Evolutionary conservation across 2,888 invertebrate species (phyloP).

Genomic region (Sminthurinus aureus): DNA sequence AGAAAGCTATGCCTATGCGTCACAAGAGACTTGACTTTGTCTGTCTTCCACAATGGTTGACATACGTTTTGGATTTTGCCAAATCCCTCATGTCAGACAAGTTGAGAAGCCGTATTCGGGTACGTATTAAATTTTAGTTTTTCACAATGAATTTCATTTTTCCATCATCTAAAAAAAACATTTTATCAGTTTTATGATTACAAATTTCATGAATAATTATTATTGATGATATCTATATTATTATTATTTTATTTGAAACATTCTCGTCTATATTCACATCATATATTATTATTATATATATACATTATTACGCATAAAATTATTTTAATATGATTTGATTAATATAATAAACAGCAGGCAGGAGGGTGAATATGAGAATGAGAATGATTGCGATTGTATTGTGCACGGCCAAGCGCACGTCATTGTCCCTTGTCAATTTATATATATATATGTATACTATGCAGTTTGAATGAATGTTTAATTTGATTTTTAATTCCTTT

Average conservation of each 20-base stretch:
- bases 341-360: background rate
- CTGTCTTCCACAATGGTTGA: slow-evolving; percentile 76
- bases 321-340: background rate
- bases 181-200: no score
- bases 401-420: background rate
- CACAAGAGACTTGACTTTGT: slow-evolving; percentile 79
- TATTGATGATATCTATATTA: no score
- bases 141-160: no score
- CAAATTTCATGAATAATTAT: no score
- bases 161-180: no score
- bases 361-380: background rate
- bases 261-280: no score
- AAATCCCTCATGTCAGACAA: slow-evolving; percentile 75
- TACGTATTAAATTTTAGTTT: slow-evolving; percentile 64
- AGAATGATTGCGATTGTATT: slow-evolving; percentile 28
- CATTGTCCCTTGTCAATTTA: no score
- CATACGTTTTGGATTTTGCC: slow-evolving; percentile 78
- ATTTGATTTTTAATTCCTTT: background rate
- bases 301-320: background rate
- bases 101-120: slow-evolving; percentile 73
- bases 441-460: no score
- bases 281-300: background rate
- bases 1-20: slow-evolving; percentile 81
- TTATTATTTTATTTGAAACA: no score
- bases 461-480: background rate